Evolutionary conservation across 2,797 vertebrate species (phyloP).

Genomic region (Hemibagrus guttatus): DNA sequence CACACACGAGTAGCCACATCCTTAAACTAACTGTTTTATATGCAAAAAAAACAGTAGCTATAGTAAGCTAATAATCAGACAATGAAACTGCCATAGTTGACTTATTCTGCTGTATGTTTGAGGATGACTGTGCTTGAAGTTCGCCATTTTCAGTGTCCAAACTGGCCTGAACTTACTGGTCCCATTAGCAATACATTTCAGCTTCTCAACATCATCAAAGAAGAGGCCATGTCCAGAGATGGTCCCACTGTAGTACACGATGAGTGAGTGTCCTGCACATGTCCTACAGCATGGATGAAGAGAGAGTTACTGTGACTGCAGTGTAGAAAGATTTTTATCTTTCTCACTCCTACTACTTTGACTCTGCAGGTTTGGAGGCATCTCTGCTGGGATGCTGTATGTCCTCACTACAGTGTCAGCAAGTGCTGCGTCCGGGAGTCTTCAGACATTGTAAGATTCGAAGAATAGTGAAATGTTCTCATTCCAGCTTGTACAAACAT

Average conservation of each 20-base stretch:
- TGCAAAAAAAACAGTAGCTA: neutral
- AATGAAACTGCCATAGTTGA: neutral
- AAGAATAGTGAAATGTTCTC: neutral
- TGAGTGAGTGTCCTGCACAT: slow-evolving; percentile 79
- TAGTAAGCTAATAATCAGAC: neutral
- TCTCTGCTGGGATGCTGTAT: slow-evolving; percentile 93
- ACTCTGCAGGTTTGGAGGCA: slow-evolving; percentile 87
- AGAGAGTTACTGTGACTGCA: neutral
- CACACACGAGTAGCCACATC: neutral
- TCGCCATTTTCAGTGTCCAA: slow-evolving; percentile 98
- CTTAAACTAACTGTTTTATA: neutral
- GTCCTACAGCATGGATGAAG: neutral
- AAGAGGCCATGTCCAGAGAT: slow-evolving; percentile 96
- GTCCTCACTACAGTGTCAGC: slow-evolving; percentile 95
- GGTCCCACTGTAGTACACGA: slow-evolving; percentile 98
- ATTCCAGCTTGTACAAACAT: neutral
- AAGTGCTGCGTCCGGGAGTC: slow-evolving; percentile 96
- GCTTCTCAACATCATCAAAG: slow-evolving; percentile 98
- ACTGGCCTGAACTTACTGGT: slow-evolving; percentile 96
- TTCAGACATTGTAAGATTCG: slow-evolving; percentile 94
- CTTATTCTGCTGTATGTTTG: slow-evolving; percentile 10
- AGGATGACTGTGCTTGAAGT: slow-evolving; percentile 99
- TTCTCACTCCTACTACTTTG: neutral
- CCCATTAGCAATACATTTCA: slow-evolving; percentile 97
- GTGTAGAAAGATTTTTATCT: neutral